Base-by-base conservation (phyloP, 1,140 invertebrate species). In the Drosophila saltans region DNA sequence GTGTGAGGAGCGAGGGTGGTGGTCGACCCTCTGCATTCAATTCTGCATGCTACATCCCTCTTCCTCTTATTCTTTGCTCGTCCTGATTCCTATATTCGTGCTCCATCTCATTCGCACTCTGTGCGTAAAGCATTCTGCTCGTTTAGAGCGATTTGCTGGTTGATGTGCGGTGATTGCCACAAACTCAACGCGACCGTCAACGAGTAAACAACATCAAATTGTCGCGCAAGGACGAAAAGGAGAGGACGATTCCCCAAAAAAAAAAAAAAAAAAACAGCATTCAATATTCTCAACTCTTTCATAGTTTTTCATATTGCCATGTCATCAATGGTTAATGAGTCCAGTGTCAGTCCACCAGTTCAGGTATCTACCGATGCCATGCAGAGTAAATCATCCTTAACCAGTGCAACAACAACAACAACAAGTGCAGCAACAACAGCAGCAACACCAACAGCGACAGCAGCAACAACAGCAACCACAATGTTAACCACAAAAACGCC, bases 121-220 rank as follows among this genome's bases (percentile, higher is more conserved):
- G 21, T 40, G 9, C 2, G 9, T 40, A 21, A 26, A 62, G 58
- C 48, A 39, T 64, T 66, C 60, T 61, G 77, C 80, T 83, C 84
- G 84, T 78, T 91, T 91, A 84, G 78, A 91, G 80, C 84, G 77
- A 91, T 91, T 91, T 91, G 79, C 89, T 88, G 83, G 89, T 91
- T 91, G 81, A 89, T 91, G 89, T 89, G 88, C 88, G 89, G 89
- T 91, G 89, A 91, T 91, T 91, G 88, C 81, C 80, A 61, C 89
- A 85, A 91, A 91, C 88, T 91, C 81, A 91, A 84, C 81, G 90
- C 85, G 78, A 91, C 90, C 90, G 90, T 91, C 90, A 90, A 91
- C 90, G 90, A 88, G 85, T 79, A 91, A 85, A 90, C 84, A 90
- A 91, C 90, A 75, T 85, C 81, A 83, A 58, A 77, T 80, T 72